Conservation (phyloP, 2,888 invertebrate genomes). For the Heliothis peltigera region DNA sequence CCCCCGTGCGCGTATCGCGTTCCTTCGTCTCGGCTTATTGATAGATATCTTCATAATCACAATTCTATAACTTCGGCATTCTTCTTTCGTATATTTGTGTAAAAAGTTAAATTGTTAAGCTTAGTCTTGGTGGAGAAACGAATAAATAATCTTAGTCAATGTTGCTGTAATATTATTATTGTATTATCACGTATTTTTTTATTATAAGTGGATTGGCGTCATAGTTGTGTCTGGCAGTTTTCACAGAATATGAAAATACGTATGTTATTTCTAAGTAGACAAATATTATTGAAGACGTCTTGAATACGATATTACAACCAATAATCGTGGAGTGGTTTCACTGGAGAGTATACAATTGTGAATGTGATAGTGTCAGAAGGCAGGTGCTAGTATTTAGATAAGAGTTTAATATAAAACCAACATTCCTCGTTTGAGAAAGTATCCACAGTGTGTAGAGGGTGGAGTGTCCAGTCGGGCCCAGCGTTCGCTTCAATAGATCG, state of each 20-base stretch:
- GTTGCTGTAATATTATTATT: constrained; percentile 48
- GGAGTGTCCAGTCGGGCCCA: constrained; percentile 48
- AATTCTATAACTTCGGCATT: constrained; percentile 59
- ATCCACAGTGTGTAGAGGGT: constrained; percentile 48
- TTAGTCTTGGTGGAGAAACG: constrained; percentile 32
- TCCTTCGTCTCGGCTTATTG: constrained; percentile 56
- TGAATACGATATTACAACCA: constrained; percentile 7
- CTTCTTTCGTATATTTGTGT: constrained; percentile 39
- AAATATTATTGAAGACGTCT: constrained; percentile 5
- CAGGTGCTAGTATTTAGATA: constrained; percentile 80
- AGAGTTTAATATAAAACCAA: constrained; percentile 68
- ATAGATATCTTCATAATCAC: constrained; percentile 67
- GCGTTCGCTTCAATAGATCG: constrained; percentile 63
- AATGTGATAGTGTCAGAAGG: constrained; percentile 69
- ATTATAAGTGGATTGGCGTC: constrained; percentile 35
- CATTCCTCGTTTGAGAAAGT: constrained; percentile 72
- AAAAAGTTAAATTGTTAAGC: constrained; percentile 34
- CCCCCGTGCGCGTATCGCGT: constrained; percentile 32
- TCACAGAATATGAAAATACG: constrained; percentile 11
- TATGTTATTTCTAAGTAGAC: constrained; percentile 28
- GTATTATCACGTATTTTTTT: constrained; percentile 43
- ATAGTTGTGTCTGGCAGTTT: constrained; percentile 15
- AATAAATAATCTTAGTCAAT: constrained; percentile 40
- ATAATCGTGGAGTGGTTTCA: constrained; percentile 18
- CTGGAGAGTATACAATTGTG: constrained; percentile 64